Conservation (phyloP, 2,888 invertebrate species). For the Priocnemis perturbator region DNA sequence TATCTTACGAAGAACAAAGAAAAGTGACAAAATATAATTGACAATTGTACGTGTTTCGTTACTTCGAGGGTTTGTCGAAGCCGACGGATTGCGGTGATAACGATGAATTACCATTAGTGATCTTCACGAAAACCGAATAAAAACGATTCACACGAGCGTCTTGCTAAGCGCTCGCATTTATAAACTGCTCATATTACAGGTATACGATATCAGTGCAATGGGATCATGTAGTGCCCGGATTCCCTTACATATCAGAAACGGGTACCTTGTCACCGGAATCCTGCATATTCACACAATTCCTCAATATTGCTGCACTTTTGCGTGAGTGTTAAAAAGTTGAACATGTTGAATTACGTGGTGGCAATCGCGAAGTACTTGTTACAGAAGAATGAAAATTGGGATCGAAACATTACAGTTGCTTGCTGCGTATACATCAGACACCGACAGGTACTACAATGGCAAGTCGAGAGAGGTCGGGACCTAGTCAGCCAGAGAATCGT, state of each 20-base stretch:
- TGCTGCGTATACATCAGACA: constrained; percentile 78
- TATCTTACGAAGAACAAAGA: no score
- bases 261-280: constrained; percentile 80
- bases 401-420: constrained; percentile 70
- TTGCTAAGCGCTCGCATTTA: no score
- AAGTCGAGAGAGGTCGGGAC: constrained; percentile 55
- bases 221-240: constrained; percentile 76
- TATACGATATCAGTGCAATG: constrained; percentile 76
- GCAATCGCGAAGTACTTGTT: no score
- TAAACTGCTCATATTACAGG: constrained; percentile 63
- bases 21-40: no score
- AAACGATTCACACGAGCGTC: no score
- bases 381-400: no score
- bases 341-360: no score
- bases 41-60: no score
- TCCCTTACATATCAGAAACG: constrained; percentile 80
- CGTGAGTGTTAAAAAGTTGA: constrained; percentile 71
- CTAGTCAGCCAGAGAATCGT: constrained; percentile 51
- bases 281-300: constrained; percentile 79
- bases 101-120: no score
- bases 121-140: no score
- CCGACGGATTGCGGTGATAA: no score
- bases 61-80: no score
- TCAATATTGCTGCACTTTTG: constrained; percentile 78
- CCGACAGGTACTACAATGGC: constrained; percentile 76